Conservation (phyloP, 1,140 invertebrate species). For the Lepidurus apus region DNA sequence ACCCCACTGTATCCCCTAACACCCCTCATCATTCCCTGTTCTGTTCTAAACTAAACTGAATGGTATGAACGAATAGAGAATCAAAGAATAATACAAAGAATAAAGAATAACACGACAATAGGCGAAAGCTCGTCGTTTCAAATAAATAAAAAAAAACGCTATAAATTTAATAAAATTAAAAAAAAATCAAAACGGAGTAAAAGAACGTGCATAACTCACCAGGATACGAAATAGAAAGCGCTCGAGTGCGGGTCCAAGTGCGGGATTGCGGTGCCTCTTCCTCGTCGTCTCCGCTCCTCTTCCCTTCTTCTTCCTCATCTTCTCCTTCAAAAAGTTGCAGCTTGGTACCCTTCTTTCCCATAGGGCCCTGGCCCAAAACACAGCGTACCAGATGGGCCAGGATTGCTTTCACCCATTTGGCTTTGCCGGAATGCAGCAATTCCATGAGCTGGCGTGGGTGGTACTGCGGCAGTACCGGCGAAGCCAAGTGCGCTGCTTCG, state of each 20-base stretch:
- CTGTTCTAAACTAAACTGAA: no score
- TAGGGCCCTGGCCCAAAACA: slow-evolving; percentile 41
- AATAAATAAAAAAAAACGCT: no score
- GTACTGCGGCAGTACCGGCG: slow-evolving; percentile 97
- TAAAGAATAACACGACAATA: no score
- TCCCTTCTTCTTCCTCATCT: slow-evolving; percentile 22
- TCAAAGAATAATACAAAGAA: no score
- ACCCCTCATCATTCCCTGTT: no score
- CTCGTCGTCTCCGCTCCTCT: slow-evolving; percentile 35
- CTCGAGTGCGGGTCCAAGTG: slow-evolving; percentile 77
- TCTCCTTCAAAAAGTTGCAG: slow-evolving; percentile 34
- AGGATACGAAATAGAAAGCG: slow-evolving; percentile 78
- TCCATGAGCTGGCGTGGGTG: slow-evolving; percentile 99
- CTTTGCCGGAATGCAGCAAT: slow-evolving; percentile 93
- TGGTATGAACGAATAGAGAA: no score
- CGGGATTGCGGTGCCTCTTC: slow-evolving; percentile 54
- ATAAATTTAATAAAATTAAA: not conserved
- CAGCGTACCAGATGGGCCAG: slow-evolving; percentile 85
- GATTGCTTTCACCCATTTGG: slow-evolving; percentile 95
- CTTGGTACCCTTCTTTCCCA: slow-evolving; percentile 37
- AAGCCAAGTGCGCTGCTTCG: slow-evolving; percentile 91
- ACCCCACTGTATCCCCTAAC: no score
- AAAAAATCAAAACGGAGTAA: not conserved
- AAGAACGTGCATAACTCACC: slow-evolving; percentile 39
- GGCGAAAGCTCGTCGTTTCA: no score